Base-by-base conservation (phyloP, 2,797 vertebrate genomes). In the Phataginus tetradactyla region DNA sequence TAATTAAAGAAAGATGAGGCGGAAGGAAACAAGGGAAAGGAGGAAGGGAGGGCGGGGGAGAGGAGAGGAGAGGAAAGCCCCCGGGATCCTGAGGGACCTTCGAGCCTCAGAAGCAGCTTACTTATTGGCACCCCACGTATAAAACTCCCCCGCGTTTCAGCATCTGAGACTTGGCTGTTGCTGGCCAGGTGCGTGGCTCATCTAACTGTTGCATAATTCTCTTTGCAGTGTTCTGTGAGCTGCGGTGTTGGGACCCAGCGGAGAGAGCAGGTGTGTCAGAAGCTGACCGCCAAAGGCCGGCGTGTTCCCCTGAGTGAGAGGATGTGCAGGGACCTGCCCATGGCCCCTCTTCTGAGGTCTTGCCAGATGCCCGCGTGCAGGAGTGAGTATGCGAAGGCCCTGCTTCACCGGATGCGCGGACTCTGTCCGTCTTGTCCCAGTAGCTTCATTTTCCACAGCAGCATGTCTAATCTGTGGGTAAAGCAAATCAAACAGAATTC, bases 231-330 rank as follows among this genome's bases (percentile, higher is more conserved):
- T 97, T 99, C 99, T 0, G 99, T 99, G 77, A 99, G 98, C 75
- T 99, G 99, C 0, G 99, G 99, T 15, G 96, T 98, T 90, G 99
- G 99, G 68, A 98, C 99, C 96, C 99, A 99, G 98, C 98, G 98
- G 1, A 98, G 99, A 90, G 99, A 99, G 91, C 94, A 98, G 3
- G 95, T 97, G 83, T 99, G 99, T 97, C 99, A 98, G 74, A 98
- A 98, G 96, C 92, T 99, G 92, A 99, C 99, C 0, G 98, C 98
- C 66, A 98, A 98, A 20, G 99, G 99, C 96, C 99, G 98, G 2
- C 98, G 98, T 59, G 96, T 99, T 78, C 98, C 98, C 0, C 94
- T 99, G 95, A 97, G 98, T 57, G 98, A 97, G 91, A 97, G 97
- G 0, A 61, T 97, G 79, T 99, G 99, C 85, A 97, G 97, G 7